A percentile compares a stretch with the other conserved stretches of the same genome.
Evolutionary conservation across 2,888 invertebrate genomes (phyloP).

Genomic region (Spodoptera littoralis): DNA sequence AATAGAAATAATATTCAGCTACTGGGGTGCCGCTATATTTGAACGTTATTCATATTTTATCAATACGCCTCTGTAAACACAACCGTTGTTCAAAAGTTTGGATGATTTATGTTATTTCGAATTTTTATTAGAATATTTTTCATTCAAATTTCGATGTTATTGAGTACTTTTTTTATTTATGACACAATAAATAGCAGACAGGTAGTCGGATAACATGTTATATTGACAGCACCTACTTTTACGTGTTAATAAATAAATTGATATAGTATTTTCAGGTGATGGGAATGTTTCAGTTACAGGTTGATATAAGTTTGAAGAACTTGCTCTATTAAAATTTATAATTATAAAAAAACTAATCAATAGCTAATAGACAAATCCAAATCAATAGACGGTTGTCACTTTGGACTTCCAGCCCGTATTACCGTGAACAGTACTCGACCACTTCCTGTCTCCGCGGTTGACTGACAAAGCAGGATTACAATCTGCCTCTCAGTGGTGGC

Average conservation of each 20-base stretch:
- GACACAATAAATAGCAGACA: constrained; percentile 1
- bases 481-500: constrained; percentile 69
- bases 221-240: background rate
- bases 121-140: constrained; percentile 43
- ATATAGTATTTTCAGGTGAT: too few relatives aligned
- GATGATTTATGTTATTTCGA: constrained; percentile 47
- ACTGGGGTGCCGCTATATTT: constrained; percentile 33
- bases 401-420: constrained; percentile 38
- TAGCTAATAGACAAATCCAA: constrained; percentile 17
- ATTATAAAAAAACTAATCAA: too few relatives aligned
- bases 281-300: too few relatives aligned
- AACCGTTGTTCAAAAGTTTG: constrained; percentile 38
- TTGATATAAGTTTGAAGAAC: too few relatives aligned
- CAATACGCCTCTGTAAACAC: constrained; percentile 43
- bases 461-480: constrained; percentile 79
- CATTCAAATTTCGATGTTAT: constrained; percentile 37
- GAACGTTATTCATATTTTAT: constrained; percentile 47
- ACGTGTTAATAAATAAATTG: too few relatives aligned
- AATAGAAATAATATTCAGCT: constrained; percentile 30
- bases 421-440: constrained; percentile 60
- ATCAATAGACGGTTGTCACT: constrained; percentile 30
- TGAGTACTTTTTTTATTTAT: constrained; percentile 47
- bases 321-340: too few relatives aligned
- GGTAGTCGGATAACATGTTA: constrained; percentile 17
- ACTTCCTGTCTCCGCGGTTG: constrained; percentile 66